These are phyloP conservation scores for Nasonia oneida DNA, from an alignment of 2,888 invertebrate species.

Conservation along the genomic window DNA sequence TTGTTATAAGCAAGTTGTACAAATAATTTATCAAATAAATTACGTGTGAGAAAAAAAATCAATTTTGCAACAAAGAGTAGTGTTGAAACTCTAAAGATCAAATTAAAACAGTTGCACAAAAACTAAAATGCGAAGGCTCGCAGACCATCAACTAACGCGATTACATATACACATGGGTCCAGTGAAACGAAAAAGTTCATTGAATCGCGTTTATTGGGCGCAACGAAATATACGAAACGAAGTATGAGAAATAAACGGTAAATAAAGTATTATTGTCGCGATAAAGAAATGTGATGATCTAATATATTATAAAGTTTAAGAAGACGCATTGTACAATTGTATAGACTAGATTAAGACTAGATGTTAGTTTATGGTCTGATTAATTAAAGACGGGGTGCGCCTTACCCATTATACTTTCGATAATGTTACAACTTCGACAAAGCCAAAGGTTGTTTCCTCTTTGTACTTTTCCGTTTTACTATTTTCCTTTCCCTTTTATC, in stretches of 20 bases:
- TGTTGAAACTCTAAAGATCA: conserved; percentile 6
- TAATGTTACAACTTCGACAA: conserved; percentile 52
- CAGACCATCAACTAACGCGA: conserved; percentile 77
- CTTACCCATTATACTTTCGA: conserved; percentile 57
- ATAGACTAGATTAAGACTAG: conserved; percentile 76
- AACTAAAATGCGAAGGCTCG: conserved; percentile 58
- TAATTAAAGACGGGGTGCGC: conserved; percentile 57
- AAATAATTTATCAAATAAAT: conserved; percentile 1
- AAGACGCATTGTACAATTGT: conserved; percentile 76
- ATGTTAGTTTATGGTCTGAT: conserved; percentile 78
- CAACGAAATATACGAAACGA: conserved; percentile 60
- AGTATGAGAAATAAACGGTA: conserved; percentile 33
- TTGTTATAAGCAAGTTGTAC: conserved; percentile 1
- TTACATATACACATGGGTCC: conserved; percentile 63
- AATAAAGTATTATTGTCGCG: conserved; percentile 67
- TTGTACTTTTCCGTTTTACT: conserved; percentile 43
- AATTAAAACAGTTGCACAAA: conserved; percentile 53
- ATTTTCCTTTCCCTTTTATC: background rate
- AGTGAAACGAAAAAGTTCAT: conserved; percentile 63
- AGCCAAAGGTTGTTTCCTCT: conserved; percentile 60
- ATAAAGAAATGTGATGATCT: conserved; percentile 70
- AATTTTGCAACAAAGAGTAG: background rate
- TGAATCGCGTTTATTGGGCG: conserved; percentile 63
- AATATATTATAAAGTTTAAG: conserved; percentile 68
- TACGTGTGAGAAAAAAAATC: conserved; percentile 15